Evolutionary conservation across 1,140 invertebrate genomes (phyloP), one percentile per base, ranked within the genome.

Genomic region (Leptopilina clavipes): DNA sequence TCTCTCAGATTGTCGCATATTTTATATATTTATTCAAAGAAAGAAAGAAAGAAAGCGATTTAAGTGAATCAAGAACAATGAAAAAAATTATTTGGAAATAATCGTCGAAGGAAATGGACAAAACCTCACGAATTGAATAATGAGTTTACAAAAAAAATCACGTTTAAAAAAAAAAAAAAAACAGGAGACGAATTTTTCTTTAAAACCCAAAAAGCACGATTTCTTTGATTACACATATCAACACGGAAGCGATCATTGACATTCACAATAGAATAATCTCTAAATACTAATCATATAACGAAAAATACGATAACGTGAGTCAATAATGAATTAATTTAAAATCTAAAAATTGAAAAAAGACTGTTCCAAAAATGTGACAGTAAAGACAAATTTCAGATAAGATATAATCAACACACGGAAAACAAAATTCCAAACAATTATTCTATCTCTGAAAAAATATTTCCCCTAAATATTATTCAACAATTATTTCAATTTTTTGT

Each of bases 161-260:
- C 10, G 19, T 59, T 12, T 31, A 25, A 14, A 9, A 12, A 7
- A 31, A 3, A 12, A 31, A 65, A n/a, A n/a, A 12, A 31, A 25
- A 31, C 6, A 14, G 1, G 1, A 31, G 2, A 10, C 52, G 18
- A 18, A 9, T 7, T 7, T 65, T 19, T 31, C 5, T 31, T 31
- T 31, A 31, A 31, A 31, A 5, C 8, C 12, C 10, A 65, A 31
- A 65, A 37, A n/a, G 59, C 59, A 65, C 59, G 59, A 31, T 65
- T 65, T 65, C 6, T 65, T 31, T 12, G 22, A 11, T 40, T 22
- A 10, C 22, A 59, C n/a, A 17, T 17, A 22, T 65, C 59, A 65
- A 65, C 14, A 65, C 59, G 59, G 59, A 65, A 65, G 59, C 59
- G 22, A 31, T 7, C 25, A 31, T 37, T 65, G 12, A n/a, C 22